A percentile compares a stretch with the other conserved stretches of the same genome.
Evolutionary conservation across 2,113 vertebrate species (phyloP).

Genomic region (Plecturocebus donacophilus): DNA sequence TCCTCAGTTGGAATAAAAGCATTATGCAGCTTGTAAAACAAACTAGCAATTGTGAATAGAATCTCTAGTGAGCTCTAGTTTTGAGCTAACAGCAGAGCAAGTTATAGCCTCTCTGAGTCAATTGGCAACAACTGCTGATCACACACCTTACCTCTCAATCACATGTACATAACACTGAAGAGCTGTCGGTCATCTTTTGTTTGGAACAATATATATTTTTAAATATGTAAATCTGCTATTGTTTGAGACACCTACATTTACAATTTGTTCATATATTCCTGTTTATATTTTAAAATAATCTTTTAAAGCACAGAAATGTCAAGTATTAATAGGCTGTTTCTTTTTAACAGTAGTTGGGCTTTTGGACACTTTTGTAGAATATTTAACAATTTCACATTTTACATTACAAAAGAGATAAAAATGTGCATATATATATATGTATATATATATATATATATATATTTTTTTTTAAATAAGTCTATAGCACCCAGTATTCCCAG

Average conservation of each 20-base stretch:
- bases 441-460: too few relatives aligned
- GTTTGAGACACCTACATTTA: not conserved
- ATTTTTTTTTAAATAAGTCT: too few relatives aligned
- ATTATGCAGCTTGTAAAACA: not conserved
- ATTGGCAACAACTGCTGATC: not conserved
- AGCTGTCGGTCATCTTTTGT: rapidly evolving
- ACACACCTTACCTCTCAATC: not conserved
- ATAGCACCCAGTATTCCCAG: too few relatives aligned
- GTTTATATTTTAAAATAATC: not conserved
- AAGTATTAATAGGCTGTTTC: not conserved
- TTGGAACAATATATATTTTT: not conserved
- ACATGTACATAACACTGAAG: rapidly evolving
- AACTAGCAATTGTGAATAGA: not conserved
- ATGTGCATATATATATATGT: not conserved
- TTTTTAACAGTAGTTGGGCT: not conserved
- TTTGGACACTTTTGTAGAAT: not conserved
- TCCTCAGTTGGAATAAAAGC: not conserved
- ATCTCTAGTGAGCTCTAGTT: too few relatives aligned
- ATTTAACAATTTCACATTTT: not conserved
- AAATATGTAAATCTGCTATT: not conserved
- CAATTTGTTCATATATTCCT: not conserved
- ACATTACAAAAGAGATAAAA: not conserved
- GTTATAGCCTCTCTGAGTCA: not conserved
- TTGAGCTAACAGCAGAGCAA: not conserved
- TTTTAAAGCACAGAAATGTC: not conserved